Base-by-base conservation (phyloP, 2,113 vertebrate genomes). In the Apistogramma diplotaenia region DNA sequence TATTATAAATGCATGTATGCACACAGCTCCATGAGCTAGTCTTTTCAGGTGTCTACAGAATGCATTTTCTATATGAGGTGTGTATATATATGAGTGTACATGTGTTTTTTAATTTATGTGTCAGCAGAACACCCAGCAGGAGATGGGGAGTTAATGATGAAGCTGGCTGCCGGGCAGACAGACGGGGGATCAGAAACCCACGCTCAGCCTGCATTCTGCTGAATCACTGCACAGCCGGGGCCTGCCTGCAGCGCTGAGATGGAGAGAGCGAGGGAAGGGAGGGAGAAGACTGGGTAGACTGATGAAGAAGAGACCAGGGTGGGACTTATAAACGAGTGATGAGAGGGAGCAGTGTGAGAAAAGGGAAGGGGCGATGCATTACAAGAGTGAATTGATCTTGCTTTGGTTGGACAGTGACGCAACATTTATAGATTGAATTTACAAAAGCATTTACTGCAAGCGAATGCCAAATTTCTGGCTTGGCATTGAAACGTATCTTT, bases 221-320 rank as follows among this genome's bases (percentile, higher is more conserved):
- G 94, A 93, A 94, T 94, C 93, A 94, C 91, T 89, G 89, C 87
- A 89, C 80, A 85, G 87, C 88, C 84, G 75, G 81, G 78, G 72
- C 73, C 77, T 79, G 78, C 82, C 71, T 84, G 82, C 84, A 82
- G 84, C n/a, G 33, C 55, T 5, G 80, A 58, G 72, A 73, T 2
- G 8, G 27, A 58, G 51, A 7, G 77, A 16, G 40, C 4, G 70
- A 18, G 55, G 18, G 43, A 15, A 23, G 46, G n/a, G 37, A 15
- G 74, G 8, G 25, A 21, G 58, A 8, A n/a, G 25, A 23, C 37
- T n/a, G 62, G 27, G 40, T 49, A 40, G 37, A n/a, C 9, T 23
- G 51, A 51, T 53, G 25, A 82, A 74, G 74, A 86, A 82, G 78
- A 73, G 84, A 86, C 49, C 37, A 76, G 85, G 85, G 70, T 72